Evolutionary conservation across 1,140 invertebrate genomes (phyloP).

Genomic region (Magallana gigas): DNA sequence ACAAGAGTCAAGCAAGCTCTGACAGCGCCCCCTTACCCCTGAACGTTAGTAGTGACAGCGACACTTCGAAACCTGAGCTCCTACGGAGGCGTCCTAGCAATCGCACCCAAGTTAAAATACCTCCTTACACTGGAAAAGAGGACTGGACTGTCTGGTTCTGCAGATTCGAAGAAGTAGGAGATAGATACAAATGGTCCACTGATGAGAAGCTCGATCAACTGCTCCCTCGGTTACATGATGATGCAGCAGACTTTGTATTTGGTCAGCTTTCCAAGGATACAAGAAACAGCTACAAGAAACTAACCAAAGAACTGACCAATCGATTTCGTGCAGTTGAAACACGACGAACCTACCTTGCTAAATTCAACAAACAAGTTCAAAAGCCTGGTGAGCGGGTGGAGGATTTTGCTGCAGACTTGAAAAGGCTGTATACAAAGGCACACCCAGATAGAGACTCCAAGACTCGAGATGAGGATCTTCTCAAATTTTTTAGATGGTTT

Average conservation of each 20-base stretch:
- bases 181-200: no score
- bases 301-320: slow-evolving; percentile 26
- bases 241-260: slow-evolving; percentile 41
- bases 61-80: no score
- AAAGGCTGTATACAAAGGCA: slow-evolving; percentile 34
- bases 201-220: not conserved
- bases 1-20: not conserved
- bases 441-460: slow-evolving; percentile 26
- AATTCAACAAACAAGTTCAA: slow-evolving; percentile 37
- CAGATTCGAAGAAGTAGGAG: no score
- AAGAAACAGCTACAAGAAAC: slow-evolving; percentile 3
- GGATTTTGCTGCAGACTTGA: slow-evolving; percentile 44
- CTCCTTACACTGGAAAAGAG: no score
- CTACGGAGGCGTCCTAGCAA: no score
- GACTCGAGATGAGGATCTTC: slow-evolving; percentile 28
- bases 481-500: slow-evolving; percentile 40
- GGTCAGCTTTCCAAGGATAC: slow-evolving; percentile 13
- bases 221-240: not conserved
- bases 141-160: no score
- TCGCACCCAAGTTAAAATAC: no score
- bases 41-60: no score
- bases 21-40: no score
- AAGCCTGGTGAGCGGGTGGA: slow-evolving; percentile 32
- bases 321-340: slow-evolving; percentile 43
- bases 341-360: slow-evolving; percentile 12